A percentile compares a stretch with the other conserved stretches of the same genome.
These are phyloP conservation scores for Turritopsis rubra DNA, from an alignment of 30 jellyfish, hydroid and myxozoan genomes.

Conservation along the genomic window DNA sequence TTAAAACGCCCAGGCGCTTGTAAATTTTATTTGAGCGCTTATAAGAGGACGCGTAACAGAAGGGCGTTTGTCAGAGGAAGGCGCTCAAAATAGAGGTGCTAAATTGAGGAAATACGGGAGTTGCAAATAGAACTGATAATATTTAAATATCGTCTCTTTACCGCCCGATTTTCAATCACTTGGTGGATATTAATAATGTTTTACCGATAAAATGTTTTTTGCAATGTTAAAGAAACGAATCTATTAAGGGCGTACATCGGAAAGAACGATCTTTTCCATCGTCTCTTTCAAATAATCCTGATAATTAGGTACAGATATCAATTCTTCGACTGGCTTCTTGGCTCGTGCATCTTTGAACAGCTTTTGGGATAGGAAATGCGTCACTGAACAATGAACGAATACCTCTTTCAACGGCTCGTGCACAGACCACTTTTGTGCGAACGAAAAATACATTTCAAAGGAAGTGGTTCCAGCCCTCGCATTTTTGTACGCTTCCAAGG, in stretches of 20 bases:
- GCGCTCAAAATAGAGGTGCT: no score
- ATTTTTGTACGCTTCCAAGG: conserved; percentile 34
- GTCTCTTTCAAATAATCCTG: conserved; percentile 1
- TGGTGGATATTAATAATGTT: no score
- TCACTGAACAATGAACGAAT: conserved; percentile 57
- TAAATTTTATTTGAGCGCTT: no score
- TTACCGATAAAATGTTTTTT: neutral
- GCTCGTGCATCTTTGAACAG: conserved; percentile 38
- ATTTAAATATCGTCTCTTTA: no score
- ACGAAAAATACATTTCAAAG: conserved; percentile 59
- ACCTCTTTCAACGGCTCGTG: conserved; percentile 45
- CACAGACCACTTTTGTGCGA: conserved; percentile 75
- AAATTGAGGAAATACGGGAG: no score
- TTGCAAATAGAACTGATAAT: no score
- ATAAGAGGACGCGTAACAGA: no score
- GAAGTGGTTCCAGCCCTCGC: conserved; percentile 56
- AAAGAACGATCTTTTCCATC: conserved; percentile 16
- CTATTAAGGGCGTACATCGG: neutral
- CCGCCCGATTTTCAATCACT: no score
- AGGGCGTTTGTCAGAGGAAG: no score
- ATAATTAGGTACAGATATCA: conserved; percentile 48
- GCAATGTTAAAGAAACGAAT: neutral
- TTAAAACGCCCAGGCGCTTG: no score
- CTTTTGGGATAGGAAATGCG: conserved; percentile 57
- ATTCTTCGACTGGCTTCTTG: conserved; percentile 31